These are phyloP conservation scores for Microcebus griseorufus DNA, from an alignment of 2,113 vertebrate species.

Conservation along the genomic window DNA sequence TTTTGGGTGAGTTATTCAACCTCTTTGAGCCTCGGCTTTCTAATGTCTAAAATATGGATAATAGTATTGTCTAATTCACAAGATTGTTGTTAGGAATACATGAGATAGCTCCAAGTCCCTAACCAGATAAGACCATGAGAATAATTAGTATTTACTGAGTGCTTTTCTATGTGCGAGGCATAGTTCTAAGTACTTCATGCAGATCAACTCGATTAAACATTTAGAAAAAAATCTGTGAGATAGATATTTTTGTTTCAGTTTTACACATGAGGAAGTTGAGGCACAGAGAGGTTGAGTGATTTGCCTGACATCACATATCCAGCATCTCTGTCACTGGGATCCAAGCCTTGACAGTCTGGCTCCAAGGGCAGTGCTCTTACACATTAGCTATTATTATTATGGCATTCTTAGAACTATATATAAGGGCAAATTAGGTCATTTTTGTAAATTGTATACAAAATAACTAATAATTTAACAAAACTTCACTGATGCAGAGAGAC, in stretches of 20 bases:
- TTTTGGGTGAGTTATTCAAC: conserved; percentile 12
- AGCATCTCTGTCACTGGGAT: not conserved
- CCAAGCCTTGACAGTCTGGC: not conserved
- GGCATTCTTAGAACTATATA: not conserved
- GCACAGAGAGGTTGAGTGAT: not conserved
- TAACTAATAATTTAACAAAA: not conserved
- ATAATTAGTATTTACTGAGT: not conserved
- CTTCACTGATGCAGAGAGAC: not conserved
- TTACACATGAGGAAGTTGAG: not conserved
- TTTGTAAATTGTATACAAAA: not conserved
- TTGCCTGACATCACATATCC: not conserved
- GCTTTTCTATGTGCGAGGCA: not conserved
- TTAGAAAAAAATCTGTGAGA: not conserved
- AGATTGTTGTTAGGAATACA: not conserved
- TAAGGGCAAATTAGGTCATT: not conserved
- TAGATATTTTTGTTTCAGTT: not conserved
- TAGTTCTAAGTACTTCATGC: not conserved
- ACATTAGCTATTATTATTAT: not conserved
- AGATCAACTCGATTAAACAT: not conserved
- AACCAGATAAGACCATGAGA: not conserved
- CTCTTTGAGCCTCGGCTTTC: not conserved
- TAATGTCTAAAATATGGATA: not conserved
- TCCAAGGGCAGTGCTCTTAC: not conserved
- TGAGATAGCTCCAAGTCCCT: not conserved
- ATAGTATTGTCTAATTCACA: not conserved